A percentile compares a stretch with the other conserved stretches of the same genome.
Conservation (phyloP, 2,113 vertebrate genomes). For the Crotalus viridis region DNA sequence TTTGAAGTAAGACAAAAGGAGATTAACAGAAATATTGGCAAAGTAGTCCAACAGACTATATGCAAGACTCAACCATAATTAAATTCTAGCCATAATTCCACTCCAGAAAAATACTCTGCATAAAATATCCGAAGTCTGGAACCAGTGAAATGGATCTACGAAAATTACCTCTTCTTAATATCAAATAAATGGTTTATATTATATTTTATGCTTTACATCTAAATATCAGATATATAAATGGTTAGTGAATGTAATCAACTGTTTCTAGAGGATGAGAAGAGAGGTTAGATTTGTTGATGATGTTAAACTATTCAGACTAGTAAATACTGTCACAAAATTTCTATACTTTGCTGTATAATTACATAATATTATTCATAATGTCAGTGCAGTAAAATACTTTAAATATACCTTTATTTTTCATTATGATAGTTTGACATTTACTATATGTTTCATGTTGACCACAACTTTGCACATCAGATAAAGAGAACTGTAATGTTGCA, state of each 20-base stretch:
- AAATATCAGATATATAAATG: background rate
- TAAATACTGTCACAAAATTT: background rate
- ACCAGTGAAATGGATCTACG: background rate
- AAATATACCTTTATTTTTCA: background rate
- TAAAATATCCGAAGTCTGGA: background rate
- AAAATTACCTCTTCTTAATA: background rate
- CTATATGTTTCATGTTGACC: background rate
- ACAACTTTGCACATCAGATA: background rate
- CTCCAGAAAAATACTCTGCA: background rate
- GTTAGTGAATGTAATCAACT: background rate
- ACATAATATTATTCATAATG: background rate
- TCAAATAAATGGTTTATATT: background rate
- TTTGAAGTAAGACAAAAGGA: background rate
- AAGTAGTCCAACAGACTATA: background rate
- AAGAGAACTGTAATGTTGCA: background rate
- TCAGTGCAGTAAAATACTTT: background rate
- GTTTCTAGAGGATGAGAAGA: background rate
- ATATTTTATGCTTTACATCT: background rate
- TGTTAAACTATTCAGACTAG: background rate
- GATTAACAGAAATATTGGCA: background rate
- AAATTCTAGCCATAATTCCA: background rate
- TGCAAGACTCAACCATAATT: background rate
- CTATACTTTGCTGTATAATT: background rate
- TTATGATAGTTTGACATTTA: background rate
- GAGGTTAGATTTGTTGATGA: background rate